These are phyloP conservation scores for Acropora tenuis DNA, from an alignment of 64 coral and sea anemone genomes.

Conservation along the genomic window DNA sequence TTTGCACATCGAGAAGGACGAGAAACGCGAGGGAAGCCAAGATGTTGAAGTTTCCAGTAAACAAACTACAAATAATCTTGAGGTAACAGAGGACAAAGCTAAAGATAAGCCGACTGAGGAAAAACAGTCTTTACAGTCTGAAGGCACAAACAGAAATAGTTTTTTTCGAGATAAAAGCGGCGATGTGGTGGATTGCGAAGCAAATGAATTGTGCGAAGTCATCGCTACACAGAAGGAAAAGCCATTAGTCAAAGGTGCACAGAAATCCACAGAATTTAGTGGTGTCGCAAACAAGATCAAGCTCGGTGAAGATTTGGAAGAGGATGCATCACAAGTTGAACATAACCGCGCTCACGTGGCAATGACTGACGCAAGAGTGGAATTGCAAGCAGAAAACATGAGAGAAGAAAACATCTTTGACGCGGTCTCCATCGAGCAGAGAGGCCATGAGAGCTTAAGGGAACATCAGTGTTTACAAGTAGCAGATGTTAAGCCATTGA, in stretches of 20 bases:
- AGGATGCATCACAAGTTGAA: neutral
- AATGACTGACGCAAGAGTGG: neutral
- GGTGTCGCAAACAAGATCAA: neutral
- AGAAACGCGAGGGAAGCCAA: neutral
- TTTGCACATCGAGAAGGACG: neutral
- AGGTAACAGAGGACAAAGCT: neutral
- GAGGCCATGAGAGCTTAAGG: neutral
- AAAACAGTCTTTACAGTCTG: neutral
- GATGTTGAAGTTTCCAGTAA: neutral
- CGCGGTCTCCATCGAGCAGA: neutral
- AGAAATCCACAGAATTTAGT: neutral
- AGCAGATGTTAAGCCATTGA: neutral
- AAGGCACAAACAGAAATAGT: neutral
- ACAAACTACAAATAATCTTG: neutral
- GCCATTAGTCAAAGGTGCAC: no score
- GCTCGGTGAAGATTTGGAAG: neutral
- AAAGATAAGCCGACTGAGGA: neutral
- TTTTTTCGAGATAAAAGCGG: neutral
- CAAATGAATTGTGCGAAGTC: neutral
- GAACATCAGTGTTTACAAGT: neutral
- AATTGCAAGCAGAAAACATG: neutral
- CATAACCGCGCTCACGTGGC: neutral
- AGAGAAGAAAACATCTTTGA: neutral
- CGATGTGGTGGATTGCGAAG: neutral
- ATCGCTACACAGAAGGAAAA: no score